phyloP scores from a whole-genome alignment of 2,888 invertebrate species.

The Tuberolachnus salignus region DNA sequence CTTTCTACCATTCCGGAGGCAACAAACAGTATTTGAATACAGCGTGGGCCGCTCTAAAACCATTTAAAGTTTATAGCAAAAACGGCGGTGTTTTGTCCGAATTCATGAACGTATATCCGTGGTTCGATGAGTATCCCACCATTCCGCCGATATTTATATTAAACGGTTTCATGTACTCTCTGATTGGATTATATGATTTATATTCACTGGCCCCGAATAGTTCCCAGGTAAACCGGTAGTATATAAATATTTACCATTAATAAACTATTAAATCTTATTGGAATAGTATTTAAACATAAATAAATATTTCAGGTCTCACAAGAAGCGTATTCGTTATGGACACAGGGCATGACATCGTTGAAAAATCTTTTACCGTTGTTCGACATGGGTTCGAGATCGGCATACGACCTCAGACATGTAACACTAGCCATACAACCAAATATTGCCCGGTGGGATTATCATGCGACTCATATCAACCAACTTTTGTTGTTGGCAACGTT shows the following conservation, averaged over 20 bases:
- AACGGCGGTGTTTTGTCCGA: slow-evolving; percentile 83
- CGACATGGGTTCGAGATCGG: slow-evolving; percentile 93
- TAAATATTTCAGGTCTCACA: slow-evolving; percentile 66
- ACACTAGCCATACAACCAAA: slow-evolving; percentile 89
- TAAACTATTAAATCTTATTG: too few relatives aligned
- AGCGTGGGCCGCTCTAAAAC: slow-evolving; percentile 79
- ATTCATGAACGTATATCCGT: slow-evolving; percentile 84
- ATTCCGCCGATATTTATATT: slow-evolving; percentile 92
- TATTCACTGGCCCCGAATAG: slow-evolving; percentile 76
- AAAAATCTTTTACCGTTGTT: slow-evolving; percentile 86
- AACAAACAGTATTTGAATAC: slow-evolving; percentile 78
- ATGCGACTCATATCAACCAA: slow-evolving; percentile 97
- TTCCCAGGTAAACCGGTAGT: slow-evolving; percentile 26
- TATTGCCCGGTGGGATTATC: slow-evolving; percentile 98
- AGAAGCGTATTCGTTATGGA: slow-evolving; percentile 77
- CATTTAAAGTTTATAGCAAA: slow-evolving; percentile 75
- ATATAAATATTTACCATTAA: too few relatives aligned
- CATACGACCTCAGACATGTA: slow-evolving; percentile 94
- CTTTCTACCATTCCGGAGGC: slow-evolving; percentile 81
- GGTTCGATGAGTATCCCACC: slow-evolving; percentile 96
- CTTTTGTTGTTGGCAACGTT: slow-evolving; percentile 85
- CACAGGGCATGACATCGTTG: slow-evolving; percentile 84
- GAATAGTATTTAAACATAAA: background rate
- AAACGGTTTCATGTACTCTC: slow-evolving; percentile 97
- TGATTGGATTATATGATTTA: slow-evolving; percentile 89